Evolutionary conservation across 2,797 vertebrate species (phyloP).

Genomic region (Moxostoma hubbsi): DNA sequence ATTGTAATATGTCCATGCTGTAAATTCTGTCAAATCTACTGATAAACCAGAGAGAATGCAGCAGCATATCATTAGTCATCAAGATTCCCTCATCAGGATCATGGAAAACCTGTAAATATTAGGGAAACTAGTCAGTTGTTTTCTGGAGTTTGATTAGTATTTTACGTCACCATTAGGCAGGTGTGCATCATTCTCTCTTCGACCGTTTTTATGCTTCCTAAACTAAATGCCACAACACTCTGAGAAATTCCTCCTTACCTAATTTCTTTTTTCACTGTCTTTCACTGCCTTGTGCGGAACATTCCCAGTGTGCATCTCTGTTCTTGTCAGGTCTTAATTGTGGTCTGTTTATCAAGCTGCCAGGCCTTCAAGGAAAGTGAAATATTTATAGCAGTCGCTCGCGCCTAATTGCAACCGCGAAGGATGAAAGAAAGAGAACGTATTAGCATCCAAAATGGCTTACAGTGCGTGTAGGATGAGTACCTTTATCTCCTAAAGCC

Average conservation of each 20-base stretch:
- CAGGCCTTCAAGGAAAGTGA: slow-evolving; percentile 45
- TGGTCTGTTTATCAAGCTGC: slow-evolving; percentile 59
- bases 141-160: too few relatives aligned
- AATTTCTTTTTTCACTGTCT: background rate
- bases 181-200: too few relatives aligned
- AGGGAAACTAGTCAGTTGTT: too few relatives aligned
- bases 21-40: slow-evolving; percentile 26
- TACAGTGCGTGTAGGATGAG: slow-evolving; percentile 40
- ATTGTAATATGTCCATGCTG: slow-evolving; percentile 25
- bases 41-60: slow-evolving; percentile 11
- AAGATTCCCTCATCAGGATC: background rate
- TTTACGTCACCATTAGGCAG: background rate
- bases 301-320: slow-evolving; percentile 44
- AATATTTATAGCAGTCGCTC: slow-evolving; percentile 56
- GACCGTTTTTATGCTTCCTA: too few relatives aligned
- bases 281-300: slow-evolving; percentile 18
- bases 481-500: slow-evolving; percentile 39
- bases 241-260: background rate
- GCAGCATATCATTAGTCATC: background rate
- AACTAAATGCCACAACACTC: too few relatives aligned
- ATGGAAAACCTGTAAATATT: too few relatives aligned
- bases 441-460: slow-evolving; percentile 46
- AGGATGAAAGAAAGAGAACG: slow-evolving; percentile 45
- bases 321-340: slow-evolving; percentile 64
- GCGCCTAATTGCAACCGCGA: slow-evolving; percentile 54